Evolutionary conservation across 2,797 vertebrate genomes (phyloP), one percentile per base, ranked within the genome.

Genomic region (Tiaroga cobitis): DNA sequence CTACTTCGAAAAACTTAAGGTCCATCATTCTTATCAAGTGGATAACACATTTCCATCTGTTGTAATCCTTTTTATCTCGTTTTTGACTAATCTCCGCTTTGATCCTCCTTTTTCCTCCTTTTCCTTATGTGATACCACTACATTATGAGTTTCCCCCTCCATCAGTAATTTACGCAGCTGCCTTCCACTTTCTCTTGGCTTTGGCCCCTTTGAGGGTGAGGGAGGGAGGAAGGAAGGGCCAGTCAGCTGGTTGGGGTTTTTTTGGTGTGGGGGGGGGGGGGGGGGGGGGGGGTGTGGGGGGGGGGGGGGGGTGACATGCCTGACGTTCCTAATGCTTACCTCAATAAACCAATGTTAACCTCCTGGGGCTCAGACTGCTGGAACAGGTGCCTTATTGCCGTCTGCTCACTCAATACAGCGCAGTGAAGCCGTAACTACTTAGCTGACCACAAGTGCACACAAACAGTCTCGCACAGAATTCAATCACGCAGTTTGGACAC

Each of bases 111-210:
- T 79, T 82, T 87, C 67, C 80, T 87, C 72, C 82, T 90, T 84
- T 85, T 85, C 85, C 83, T 81, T 49, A 87, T 86, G 80, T 65
- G 82, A 73, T 46, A 56, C 43, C 46, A 63, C 69, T 24, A 63
- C 37, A 84, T 87, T 84, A 80, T 88, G 74, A 81, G 85, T 72
- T 84, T 84, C 78, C 73, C 85, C 63, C 78, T 70, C 83, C 78
- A 41, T 65, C 68, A 32, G 51, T 78, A 85, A 81, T 80, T 87
- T 82, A 76, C 79, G 83, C 90, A 91, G 90, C 90, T 91, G 88
- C 80, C 83, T 77, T 72, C 70, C 81, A 87, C 85, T 81, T 76
- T 84, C 88, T 69, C 73, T 82, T 43, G 75, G 61, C 72, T 43
- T 21, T 73, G 54, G 34, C 81, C 70, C 70, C 56, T 70, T 85